These are phyloP conservation scores for Sinocyclocheilus grahami DNA, from an alignment of 2,113 vertebrate genomes.

Conservation along the genomic window DNA sequence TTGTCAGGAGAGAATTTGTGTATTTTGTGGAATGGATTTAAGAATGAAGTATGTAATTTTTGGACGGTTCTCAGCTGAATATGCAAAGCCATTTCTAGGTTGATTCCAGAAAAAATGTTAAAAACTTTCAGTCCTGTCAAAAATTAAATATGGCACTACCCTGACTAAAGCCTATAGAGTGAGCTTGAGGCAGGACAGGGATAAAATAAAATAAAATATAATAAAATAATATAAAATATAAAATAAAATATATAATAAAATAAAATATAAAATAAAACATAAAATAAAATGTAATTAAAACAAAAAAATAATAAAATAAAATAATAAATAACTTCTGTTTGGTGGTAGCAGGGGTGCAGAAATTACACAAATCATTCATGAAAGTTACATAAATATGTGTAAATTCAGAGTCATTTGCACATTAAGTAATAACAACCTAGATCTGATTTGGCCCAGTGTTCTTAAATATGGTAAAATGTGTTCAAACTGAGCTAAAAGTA, in stretches of 20 bases:
- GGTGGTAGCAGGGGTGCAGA: no score
- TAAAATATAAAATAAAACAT: no score
- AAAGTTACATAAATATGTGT: neutral
- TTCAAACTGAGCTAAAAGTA: neutral
- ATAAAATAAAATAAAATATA: no score
- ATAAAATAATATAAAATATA: no score
- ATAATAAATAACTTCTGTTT: neutral
- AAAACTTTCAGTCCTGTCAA: neutral
- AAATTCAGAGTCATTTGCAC: neutral
- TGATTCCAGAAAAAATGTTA: neutral
- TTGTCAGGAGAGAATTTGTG: neutral
- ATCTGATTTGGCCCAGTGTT: neutral
- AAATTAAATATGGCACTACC: neutral
- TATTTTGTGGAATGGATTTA: neutral
- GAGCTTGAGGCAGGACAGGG: no score
- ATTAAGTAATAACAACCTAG: neutral
- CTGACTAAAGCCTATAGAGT: neutral
- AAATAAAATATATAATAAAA: no score
- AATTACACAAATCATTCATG: neutral
- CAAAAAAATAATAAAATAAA: no score
- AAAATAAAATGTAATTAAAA: no score
- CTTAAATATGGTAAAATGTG: neutral
- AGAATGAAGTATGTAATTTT: neutral
- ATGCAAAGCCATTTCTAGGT: neutral
- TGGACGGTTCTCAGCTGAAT: neutral